Evolutionary conservation across 2,797 vertebrate genomes (phyloP).

Genomic region (Thunnus albacares): DNA sequence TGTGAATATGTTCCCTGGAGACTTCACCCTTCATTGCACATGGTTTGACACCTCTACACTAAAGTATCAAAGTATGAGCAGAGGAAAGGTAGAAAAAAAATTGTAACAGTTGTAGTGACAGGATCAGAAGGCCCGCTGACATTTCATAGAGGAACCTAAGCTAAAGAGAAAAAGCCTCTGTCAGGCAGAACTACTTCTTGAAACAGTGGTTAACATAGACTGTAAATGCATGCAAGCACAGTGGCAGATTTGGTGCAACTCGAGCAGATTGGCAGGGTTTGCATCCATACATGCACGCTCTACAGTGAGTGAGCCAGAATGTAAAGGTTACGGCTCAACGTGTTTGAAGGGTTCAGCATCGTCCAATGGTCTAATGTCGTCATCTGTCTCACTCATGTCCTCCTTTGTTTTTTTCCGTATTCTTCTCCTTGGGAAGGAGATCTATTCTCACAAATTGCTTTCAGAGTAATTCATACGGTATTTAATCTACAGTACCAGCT

Average conservation of each 20-base stretch:
- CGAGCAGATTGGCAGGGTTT: conserved; percentile 19
- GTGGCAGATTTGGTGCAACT: conserved; percentile 23
- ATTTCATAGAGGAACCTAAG: conserved; percentile 14
- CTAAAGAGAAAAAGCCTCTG: conserved; percentile 26
- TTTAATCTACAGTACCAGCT: conserved; percentile 46
- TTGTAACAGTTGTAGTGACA: neutral
- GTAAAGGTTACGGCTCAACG: conserved; percentile 24
- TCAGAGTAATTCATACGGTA: conserved; percentile 38
- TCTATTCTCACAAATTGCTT: conserved; percentile 32
- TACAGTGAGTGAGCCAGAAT: conserved; percentile 30
- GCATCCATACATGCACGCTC: conserved; percentile 43
- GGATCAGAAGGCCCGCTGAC: conserved; percentile 31
- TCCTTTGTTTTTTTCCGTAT: conserved; percentile 9
- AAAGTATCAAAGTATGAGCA: conserved; percentile 24
- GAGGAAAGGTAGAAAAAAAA: neutral
- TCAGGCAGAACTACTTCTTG: conserved; percentile 5
- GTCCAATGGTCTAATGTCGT: conserved; percentile 15
- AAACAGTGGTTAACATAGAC: conserved; percentile 25
- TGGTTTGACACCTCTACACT: conserved; percentile 41
- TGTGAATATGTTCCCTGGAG: conserved; percentile 2
- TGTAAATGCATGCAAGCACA: conserved; percentile 33
- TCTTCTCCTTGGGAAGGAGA: conserved; percentile 16
- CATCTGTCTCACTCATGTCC: conserved; percentile 22
- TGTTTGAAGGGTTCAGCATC: conserved; percentile 19
- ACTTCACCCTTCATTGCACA: conserved; percentile 23